Percentiles rank a stretch among this genome's conserved stretches.
phyloP scores from a whole-genome alignment of 2,113 vertebrate species.

The Theristicus caerulescens region DNA sequence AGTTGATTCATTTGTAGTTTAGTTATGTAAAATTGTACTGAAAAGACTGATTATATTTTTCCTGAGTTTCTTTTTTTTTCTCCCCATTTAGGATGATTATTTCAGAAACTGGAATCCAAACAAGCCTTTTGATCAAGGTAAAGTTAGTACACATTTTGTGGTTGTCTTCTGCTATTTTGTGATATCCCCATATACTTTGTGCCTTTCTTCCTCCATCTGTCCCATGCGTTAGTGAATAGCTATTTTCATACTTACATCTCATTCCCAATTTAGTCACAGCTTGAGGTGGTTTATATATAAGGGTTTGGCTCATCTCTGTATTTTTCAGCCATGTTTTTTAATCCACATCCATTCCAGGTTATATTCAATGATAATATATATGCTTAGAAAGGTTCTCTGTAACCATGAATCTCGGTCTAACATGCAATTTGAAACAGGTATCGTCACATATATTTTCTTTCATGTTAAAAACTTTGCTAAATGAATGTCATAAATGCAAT shows the following conservation, averaged over 20 bases:
- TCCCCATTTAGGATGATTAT: conserved; percentile 79
- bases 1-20: not conserved
- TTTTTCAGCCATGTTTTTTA: not conserved
- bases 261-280: not conserved
- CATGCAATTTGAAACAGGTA: not conserved
- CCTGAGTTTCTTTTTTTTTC: conserved; percentile 7
- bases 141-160: not conserved
- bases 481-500: not conserved
- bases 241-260: not conserved
- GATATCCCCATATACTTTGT: not conserved
- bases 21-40: not conserved
- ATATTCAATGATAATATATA: not conserved
- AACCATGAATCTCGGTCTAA: not conserved
- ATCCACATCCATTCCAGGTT: not conserved
- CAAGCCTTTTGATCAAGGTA: conserved; percentile 87
- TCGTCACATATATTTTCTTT: not conserved
- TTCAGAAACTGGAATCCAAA: conserved; percentile 86
- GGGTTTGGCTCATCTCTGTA: not conserved
- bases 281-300: not conserved
- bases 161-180: not conserved
- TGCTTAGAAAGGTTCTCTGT: not conserved
- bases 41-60: not conserved
- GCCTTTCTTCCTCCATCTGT: not conserved
- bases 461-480: not conserved
- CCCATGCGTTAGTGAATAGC: not conserved